Conservation (phyloP, 2,113 vertebrate genomes). For the Phyllostomus hastatus region DNA sequence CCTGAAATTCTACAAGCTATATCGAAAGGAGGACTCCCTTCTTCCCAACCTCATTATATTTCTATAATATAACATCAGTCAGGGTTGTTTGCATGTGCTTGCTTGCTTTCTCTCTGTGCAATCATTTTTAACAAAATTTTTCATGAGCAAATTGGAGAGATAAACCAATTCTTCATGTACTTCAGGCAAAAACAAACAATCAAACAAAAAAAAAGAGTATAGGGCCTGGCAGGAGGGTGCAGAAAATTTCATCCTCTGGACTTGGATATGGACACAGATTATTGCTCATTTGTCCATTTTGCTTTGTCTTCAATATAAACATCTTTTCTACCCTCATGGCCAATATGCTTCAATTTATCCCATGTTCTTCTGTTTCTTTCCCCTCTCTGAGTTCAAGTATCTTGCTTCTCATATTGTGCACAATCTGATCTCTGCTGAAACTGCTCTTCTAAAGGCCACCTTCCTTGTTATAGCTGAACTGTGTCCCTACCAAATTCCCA, state of each 20-base stretch:
- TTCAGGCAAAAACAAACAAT: neutral
- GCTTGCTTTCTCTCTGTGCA: neutral
- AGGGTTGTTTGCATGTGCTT: neutral
- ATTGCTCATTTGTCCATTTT: neutral
- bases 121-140: neutral
- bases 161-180: neutral
- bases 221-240: neutral
- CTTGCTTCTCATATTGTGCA: neutral
- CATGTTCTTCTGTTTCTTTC: neutral
- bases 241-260: neutral
- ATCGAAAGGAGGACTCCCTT: neutral
- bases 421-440: neutral
- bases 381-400: neutral
- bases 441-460: neutral
- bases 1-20: constrained; percentile 22
- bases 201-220: too few relatives aligned
- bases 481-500: neutral
- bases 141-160: neutral
- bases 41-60: neutral
- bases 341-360: neutral
- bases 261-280: neutral
- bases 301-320: neutral
- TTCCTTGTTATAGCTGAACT: neutral
- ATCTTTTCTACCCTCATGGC: neutral
- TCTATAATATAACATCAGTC: neutral